Evolutionary conservation across 2,113 vertebrate species (phyloP).

Genomic region (Paratilapia polleni): DNA sequence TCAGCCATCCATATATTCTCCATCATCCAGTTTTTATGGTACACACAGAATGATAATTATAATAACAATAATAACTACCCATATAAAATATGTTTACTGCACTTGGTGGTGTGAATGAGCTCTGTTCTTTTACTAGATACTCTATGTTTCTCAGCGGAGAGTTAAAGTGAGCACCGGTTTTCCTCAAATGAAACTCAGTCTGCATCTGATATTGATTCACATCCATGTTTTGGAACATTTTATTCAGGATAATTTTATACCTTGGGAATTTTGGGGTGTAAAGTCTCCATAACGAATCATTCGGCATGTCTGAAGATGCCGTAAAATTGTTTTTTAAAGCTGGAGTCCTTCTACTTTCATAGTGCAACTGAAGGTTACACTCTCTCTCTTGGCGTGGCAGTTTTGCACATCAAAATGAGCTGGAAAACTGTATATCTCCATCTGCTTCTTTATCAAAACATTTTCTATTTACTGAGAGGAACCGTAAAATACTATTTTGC

Average conservation of each 20-base stretch:
- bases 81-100: constrained; percentile 69
- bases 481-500: constrained; percentile 62
- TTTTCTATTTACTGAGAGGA: constrained; percentile 49
- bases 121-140: constrained; percentile 43
- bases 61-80: constrained; percentile 74
- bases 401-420: constrained; percentile 57
- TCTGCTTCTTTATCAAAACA: constrained; percentile 69
- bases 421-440: constrained; percentile 57
- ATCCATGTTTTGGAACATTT: constrained; percentile 56
- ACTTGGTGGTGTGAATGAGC: constrained; percentile 53
- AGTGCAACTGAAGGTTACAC: constrained; percentile 61
- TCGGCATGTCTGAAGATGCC: constrained; percentile 58
- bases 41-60: constrained; percentile 66
- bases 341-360: constrained; percentile 40
- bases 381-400: constrained; percentile 35
- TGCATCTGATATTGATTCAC: constrained; percentile 69
- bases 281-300: constrained; percentile 63
- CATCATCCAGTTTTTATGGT: constrained; percentile 65
- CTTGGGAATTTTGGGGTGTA: constrained; percentile 61
- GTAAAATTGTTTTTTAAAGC: constrained; percentile 60
- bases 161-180: constrained; percentile 38
- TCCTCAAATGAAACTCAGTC: constrained; percentile 53
- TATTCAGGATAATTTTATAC: constrained; percentile 65
- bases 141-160: constrained; percentile 40
- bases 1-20: constrained; percentile 58